phyloP scores from a whole-genome alignment of 2,888 invertebrate species.

The Metacarcinus magister region DNA sequence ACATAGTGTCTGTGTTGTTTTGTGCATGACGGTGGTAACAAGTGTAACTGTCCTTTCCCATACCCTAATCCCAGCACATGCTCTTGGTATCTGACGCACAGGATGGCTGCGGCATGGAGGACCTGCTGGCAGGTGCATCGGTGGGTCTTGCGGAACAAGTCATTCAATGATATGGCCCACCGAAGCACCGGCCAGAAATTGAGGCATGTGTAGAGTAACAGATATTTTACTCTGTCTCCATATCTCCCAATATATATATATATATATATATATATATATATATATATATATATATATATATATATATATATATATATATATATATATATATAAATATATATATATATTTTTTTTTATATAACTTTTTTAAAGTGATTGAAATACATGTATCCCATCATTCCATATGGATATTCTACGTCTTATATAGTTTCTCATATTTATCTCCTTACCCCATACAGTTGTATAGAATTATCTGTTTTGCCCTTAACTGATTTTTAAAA shows the following conservation, averaged over 20 bases:
- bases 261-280: not conserved
- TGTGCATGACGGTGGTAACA: constrained; percentile 41
- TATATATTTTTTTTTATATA: not conserved
- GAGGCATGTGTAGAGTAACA: constrained; percentile 29
- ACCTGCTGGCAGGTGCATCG: constrained; percentile 3
- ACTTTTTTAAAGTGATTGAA: not conserved
- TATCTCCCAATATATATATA: not conserved
- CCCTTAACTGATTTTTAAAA: not conserved
- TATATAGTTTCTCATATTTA: not conserved
- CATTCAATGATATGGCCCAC: not conserved
- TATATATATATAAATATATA: no score
- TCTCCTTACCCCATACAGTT: not conserved
- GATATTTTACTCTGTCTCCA: not conserved
- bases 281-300: not conserved
- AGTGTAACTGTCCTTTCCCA: not conserved
- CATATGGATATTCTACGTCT: not conserved
- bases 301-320: no score
- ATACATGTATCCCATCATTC: not conserved
- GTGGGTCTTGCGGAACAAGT: not conserved
- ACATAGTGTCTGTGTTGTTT: constrained; percentile 17
- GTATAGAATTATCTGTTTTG: constrained; percentile 21
- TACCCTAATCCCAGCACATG: not conserved
- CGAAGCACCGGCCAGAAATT: constrained; percentile 11
- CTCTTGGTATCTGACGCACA: constrained; percentile 18
- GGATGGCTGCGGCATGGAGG: constrained; percentile 22